These are phyloP conservation scores for Crossaster papposus DNA, from an alignment of 53 echinoderm and acorn worm species.

Conservation along the genomic window DNA sequence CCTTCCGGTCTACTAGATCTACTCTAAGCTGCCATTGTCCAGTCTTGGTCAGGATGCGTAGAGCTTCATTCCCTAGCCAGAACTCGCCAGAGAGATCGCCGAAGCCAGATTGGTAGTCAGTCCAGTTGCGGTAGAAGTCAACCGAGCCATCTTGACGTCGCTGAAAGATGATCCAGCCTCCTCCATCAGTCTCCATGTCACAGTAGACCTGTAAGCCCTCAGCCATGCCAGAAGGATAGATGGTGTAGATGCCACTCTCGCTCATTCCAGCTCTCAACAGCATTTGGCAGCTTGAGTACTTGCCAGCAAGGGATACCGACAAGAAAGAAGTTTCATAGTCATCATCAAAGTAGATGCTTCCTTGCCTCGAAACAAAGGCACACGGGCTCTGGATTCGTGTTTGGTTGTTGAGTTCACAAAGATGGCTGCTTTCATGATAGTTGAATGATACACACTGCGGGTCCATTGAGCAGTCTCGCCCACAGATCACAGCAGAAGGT, in stretches of 20 bases:
- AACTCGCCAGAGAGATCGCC: conserved; percentile 43
- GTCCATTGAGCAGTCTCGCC: conserved; percentile 20
- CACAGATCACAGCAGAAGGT: conserved; percentile 21
- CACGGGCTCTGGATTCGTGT: neutral
- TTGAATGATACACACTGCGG: conserved; percentile 39
- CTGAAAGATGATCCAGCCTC: conserved; percentile 49
- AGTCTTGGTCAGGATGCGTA: conserved; percentile 13
- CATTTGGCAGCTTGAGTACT: conserved; percentile 20
- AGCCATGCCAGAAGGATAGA: conserved; percentile 13
- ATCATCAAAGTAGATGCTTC: conserved; percentile 1
- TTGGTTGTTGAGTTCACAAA: neutral
- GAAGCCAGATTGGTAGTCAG: conserved; percentile 44
- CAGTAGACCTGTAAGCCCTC: conserved; percentile 30
- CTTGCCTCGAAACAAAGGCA: neutral
- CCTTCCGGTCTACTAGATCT: conserved; percentile 4
- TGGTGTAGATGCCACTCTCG: conserved; percentile 38
- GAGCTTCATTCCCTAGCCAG: conserved; percentile 39
- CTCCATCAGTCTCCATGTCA: conserved; percentile 36
- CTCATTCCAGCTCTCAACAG: neutral
- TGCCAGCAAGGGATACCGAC: neutral
- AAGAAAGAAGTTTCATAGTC: neutral
- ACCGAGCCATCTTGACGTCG: conserved; percentile 30
- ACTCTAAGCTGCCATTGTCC: conserved; percentile 32
- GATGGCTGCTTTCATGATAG: conserved; percentile 8
- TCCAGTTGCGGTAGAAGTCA: conserved; percentile 34